Evolutionary conservation across 2,113 vertebrate genomes (phyloP), one percentile per base, ranked within the genome.

Genomic region (Nymphicus hollandicus): DNA sequence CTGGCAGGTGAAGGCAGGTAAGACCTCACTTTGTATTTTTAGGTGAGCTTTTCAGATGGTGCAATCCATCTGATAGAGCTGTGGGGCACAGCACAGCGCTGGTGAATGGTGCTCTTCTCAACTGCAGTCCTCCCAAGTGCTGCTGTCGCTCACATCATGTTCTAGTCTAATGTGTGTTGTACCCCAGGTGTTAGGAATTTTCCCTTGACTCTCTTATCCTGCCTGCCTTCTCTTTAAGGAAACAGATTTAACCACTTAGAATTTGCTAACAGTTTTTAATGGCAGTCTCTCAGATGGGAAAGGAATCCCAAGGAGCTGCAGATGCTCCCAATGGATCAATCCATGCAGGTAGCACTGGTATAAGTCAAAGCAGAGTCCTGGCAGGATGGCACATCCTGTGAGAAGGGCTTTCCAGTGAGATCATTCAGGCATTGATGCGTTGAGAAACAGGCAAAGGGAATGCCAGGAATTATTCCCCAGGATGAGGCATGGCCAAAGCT

Each of bases 141-240:
- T 94, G 88, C 92, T 88, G 80, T 84, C 93, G 79, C 60, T 94
- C 82, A 74, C 39, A 64, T 60, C 0, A 0, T 55, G 24, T 84
- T 94, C 91, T 96, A 68, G 69, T 88, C 77, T 37, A 47, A 76
- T 50, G 23, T 50, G 18, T 3, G 10, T 43, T 61, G 56, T 49
- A 70, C 76, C 90, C 76, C 79, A 92, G 71, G 82, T 77, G 69
- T 64, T 56, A 88, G 61, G 77, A 89, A 69, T 86, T 91, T 93
- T 71, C 35, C 64, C 64, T 39, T 43, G 53, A 89, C 61, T 37
- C 46, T 93, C 76, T 93, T 72, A 60, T n/a, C 64, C 77, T 52
- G 27, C n/a, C 52, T 35, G 61, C 78, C 41, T 86, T 86, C 81
- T 70, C 76, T 74, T 56, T 52, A 71, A 78, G 70, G 35, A 53